Percentiles rank a stretch among this genome's conserved stretches.
Evolutionary conservation across 2,888 invertebrate species (phyloP).

Genomic region (Torymus aiolomorphi): DNA sequence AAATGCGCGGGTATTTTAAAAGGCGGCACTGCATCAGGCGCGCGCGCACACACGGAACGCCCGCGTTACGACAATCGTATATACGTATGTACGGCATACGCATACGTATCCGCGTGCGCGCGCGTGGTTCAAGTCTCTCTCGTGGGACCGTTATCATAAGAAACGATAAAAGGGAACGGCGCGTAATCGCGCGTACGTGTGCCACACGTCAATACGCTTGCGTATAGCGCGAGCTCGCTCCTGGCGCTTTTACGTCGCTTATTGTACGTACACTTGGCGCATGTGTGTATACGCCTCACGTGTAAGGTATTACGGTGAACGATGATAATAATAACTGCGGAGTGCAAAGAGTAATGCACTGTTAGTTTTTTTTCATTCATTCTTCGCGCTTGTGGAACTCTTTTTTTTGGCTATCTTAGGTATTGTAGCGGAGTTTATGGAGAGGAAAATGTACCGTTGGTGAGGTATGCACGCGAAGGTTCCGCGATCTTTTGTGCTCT

Average conservation of each 20-base stretch:
- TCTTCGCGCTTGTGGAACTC: not conserved
- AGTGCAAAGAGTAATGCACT: not conserved
- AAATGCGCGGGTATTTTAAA: not conserved
- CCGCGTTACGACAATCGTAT: conserved; percentile 60
- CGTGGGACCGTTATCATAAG: conserved; percentile 56
- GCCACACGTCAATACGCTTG: conserved; percentile 45
- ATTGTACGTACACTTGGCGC: too few species aligned
- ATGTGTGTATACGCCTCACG: too few species aligned
- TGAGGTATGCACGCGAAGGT: conserved; percentile 4
- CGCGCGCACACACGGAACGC: too few species aligned
- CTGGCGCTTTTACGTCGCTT: not conserved
- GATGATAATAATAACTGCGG: too few species aligned
- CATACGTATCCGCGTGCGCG: conserved; percentile 34
- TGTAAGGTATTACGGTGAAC: too few species aligned
- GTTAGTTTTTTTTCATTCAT: conserved; percentile 4
- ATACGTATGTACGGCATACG: too few species aligned
- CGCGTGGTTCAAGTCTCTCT: conserved; percentile 51
- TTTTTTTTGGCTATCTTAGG: not conserved
- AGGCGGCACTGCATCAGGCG: too few species aligned
- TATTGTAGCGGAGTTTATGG: too few species aligned
- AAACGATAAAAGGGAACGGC: conserved; percentile 64
- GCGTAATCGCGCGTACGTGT: conserved; percentile 49
- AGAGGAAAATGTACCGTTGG: too few species aligned
- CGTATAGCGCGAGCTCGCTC: conserved; percentile 1
- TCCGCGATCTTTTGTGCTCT: conserved; percentile 14